Base-by-base conservation (phyloP, 2,888 invertebrate genomes). In the Hypolimnas misippus region DNA sequence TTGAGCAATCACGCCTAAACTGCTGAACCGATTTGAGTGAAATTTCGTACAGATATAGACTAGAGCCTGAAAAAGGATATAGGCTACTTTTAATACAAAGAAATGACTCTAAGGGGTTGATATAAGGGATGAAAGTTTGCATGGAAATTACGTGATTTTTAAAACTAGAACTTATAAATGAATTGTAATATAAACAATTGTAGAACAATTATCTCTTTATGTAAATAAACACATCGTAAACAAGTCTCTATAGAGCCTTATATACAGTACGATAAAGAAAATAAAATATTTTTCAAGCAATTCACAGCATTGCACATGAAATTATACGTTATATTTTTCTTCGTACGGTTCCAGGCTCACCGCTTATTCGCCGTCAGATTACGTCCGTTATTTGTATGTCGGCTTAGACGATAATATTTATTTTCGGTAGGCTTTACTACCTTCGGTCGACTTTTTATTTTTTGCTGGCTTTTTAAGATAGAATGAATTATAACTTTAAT, bases 361-460 rank as follows among this genome's bases (percentile, higher is more conserved):
- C 46, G 46, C 29, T 25, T 49, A 63, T 66, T 65, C 57, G 57
- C 59, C 61, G 67, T 67, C 71, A 69, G 71, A 65, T 70, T 68
- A 67, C 53, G 65, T 53, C 51, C 63, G 25, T 61, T 68, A 70
- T 69, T 71, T 68, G 68, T 73, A 64, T 65, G 71, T 70, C 68
- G 56, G 69, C 72, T 73, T 67, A 67, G 65, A 58, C 62, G 57
- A 19, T 65, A 65, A 67, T 72, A 70, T 70, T 69, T 71, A 70
- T 69, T 69, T 66, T 62, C 63, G 68, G 63, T 62, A 64, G 67
- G 66, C 63, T 65, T 63, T 62, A 53, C 50, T 50, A 49, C 49
- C 49, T 49, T 49, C 6, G 16, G 25, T 49, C 14, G 25, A 29
- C 25, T 49, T 29, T 49, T 49, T 4, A 49, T 49, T 49, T 49